Conservation (phyloP, 2,113 vertebrate genomes). For the Etia nguti region DNA sequence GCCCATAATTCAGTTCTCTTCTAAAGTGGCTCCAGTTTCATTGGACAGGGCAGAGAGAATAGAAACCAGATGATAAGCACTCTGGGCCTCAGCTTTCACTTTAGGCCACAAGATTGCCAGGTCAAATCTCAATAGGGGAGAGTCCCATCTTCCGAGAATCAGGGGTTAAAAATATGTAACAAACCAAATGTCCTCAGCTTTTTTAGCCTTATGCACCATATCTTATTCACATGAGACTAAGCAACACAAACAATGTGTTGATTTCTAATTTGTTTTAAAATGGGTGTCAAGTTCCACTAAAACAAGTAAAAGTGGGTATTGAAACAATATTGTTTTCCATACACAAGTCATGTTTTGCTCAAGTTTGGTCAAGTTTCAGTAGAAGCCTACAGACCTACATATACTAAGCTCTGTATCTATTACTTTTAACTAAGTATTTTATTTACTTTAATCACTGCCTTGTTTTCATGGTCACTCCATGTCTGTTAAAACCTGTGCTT, state of each 20-base stretch:
- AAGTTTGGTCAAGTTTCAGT: neutral
- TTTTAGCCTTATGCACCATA: neutral
- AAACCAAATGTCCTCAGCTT: neutral
- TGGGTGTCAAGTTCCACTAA: neutral
- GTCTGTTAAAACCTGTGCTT: neutral
- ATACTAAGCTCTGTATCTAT: neutral
- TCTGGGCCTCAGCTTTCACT: constrained; percentile 42
- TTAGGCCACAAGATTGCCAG: constrained; percentile 28
- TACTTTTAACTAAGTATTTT: neutral
- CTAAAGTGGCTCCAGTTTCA: constrained; percentile 75
- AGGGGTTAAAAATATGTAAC: neutral
- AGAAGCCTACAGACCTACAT: neutral
- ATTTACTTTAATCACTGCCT: neutral
- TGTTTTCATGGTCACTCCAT: neutral
- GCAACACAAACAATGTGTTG: neutral
- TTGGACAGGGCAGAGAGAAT: constrained; percentile 71
- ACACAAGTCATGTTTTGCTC: neutral
- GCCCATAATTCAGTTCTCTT: constrained; percentile 72
- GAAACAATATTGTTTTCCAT: neutral
- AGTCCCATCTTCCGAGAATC: neutral
- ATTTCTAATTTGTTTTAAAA: neutral
- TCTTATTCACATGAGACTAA: neutral
- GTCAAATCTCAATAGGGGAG: constrained; percentile 31
- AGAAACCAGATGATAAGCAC: constrained; percentile 73
- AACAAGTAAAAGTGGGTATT: neutral